Evolutionary conservation across 2,888 invertebrate species (phyloP), one percentile per base, ranked within the genome.

Genomic region (Sinodicranocentrus sp.): DNA sequence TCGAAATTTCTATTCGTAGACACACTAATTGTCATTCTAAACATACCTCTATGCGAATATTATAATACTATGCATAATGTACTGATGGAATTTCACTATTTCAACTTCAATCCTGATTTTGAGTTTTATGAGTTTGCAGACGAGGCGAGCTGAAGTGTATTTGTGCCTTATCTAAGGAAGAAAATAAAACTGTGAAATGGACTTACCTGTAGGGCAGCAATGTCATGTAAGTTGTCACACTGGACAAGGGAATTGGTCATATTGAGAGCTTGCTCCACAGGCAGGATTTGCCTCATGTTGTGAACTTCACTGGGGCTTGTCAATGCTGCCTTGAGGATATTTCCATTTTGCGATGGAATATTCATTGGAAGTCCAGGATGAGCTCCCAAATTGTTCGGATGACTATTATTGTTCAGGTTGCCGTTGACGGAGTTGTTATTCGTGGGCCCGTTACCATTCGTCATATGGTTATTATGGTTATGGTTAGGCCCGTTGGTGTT

Each of bases 161-260:
- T 23, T 57, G 25, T n/a, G 57, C 57, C 33, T 3, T 33, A 33
- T 3, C 33, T 33, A 6, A 33, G 10, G 10, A 33, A 33, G 33
- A 33, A 33, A 33, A 44, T 39, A 39, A 33, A 33, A 10, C 10
- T 33, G 3, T 33, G 33, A 10, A n/a, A n/a, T 48, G 2, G n/a
- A 73, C 85, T 85, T 90, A 92, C 92, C 91, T 92, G 91, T 86
- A 94, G 93, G 89, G 97, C 98, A 84, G 98, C 97, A 90, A 98
- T 96, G 90, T 97, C 96, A 92, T 97, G 97, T 93, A 98, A 97
- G 90, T 97, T 97, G 92, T 98, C 98, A 92, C 98, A 98, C 92
- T 98, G 97, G 91, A 98, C 96, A 88, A 98, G 93, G 87, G 96
- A 95, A 91, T 95, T 94, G 90, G 97, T 97, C 96, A 97, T 97